Percentiles rank a stretch among this genome's conserved stretches.
Conservation (phyloP, 1,140 invertebrate species). For the Sycophila sp. region DNA sequence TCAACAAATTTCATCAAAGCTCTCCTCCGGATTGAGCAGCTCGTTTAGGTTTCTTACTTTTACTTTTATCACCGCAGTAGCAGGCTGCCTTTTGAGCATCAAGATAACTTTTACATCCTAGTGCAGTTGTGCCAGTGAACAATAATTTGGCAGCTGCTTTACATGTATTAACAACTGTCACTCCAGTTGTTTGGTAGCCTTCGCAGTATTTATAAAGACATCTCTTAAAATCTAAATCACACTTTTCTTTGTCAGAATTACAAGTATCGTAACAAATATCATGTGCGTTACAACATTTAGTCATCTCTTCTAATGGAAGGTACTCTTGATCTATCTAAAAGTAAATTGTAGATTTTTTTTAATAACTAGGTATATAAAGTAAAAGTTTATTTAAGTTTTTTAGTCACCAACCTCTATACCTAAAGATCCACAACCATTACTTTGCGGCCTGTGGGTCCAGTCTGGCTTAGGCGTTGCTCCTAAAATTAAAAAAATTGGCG, state of each 20-base stretch:
- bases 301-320: slow-evolving; percentile 81
- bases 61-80: slow-evolving; percentile 68
- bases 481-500: slow-evolving; percentile 58
- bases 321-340: slow-evolving; percentile 76
- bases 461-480: slow-evolving; percentile 75
- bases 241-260: slow-evolving; percentile 84
- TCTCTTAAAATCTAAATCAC: slow-evolving; percentile 86
- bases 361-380: neutral
- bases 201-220: slow-evolving; percentile 88
- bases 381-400: neutral
- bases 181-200: slow-evolving; percentile 70
- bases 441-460: slow-evolving; percentile 75
- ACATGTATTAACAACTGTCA: slow-evolving; percentile 78
- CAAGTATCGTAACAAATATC: slow-evolving; percentile 93
- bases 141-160: slow-evolving; percentile 85
- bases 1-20: slow-evolving; percentile 38
- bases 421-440: slow-evolving; percentile 86
- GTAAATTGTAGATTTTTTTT: neutral
- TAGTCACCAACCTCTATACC: slow-evolving; percentile 59
- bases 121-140: slow-evolving; percentile 81
- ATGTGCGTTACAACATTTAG: slow-evolving; percentile 85
- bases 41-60: slow-evolving; percentile 52
- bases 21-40: slow-evolving; percentile 56
- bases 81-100: slow-evolving; percentile 84
- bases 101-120: slow-evolving; percentile 85